Evolutionary conservation across 2,113 vertebrate species (phyloP).

Genomic region (Rhinogobius similis): DNA sequence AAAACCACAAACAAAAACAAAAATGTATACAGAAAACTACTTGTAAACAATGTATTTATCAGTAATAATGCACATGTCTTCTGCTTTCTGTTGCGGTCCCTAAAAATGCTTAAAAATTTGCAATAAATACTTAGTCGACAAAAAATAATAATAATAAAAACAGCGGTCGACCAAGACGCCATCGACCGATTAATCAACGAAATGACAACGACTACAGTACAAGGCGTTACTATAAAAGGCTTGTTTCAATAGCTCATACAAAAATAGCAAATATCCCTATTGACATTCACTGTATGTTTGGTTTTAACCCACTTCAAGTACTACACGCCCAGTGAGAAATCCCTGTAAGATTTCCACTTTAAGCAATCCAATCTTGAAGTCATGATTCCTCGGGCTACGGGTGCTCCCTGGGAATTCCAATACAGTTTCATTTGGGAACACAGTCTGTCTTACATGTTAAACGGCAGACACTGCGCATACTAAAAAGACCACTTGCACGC

Average conservation of each 20-base stretch:
- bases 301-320: constrained; percentile 20
- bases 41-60: too few relatives aligned
- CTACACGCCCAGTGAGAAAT: constrained; percentile 29
- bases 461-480: background rate
- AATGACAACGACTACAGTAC: too few relatives aligned
- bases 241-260: constrained; percentile 8
- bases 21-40: too few relatives aligned
- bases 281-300: constrained; percentile 15
- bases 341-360: constrained; percentile 33
- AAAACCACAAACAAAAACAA: too few relatives aligned
- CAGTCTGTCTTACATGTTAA: constrained; percentile 28
- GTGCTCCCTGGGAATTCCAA: constrained; percentile 27
- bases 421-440: constrained; percentile 45
- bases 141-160: too few relatives aligned
- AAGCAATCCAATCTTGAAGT: constrained; percentile 40
- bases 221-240: background rate
- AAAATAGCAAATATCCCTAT: constrained; percentile 7
- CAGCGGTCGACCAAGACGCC: too few relatives aligned
- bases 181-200: too few relatives aligned
- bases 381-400: constrained; percentile 41
- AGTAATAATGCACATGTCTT: too few relatives aligned
- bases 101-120: too few relatives aligned
- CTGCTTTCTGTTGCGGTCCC: too few relatives aligned
- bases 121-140: too few relatives aligned
- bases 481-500: constrained; percentile 9